Percentiles rank a stretch among this genome's conserved stretches.
Conservation (phyloP, 2,797 vertebrate species). For the Acanthurus tractus region DNA sequence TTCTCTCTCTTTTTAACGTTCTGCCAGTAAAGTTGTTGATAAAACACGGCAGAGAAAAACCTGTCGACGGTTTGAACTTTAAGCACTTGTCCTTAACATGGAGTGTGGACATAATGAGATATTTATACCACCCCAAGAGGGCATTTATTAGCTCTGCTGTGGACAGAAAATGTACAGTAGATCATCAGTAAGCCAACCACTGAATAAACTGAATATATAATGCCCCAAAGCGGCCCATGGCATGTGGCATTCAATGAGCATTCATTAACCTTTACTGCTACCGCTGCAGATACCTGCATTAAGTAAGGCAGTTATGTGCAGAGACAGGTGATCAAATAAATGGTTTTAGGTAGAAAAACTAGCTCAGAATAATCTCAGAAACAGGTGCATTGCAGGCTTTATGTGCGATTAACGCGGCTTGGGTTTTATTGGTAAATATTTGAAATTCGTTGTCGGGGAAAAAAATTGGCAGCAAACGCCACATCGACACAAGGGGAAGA, state of each 20-base stretch:
- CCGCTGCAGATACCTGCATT: slow-evolving; percentile 67
- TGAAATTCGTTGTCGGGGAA: slow-evolving; percentile 19
- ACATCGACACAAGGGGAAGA: slow-evolving; percentile 38
- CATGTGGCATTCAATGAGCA: slow-evolving; percentile 81
- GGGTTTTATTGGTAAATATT: slow-evolving; percentile 13
- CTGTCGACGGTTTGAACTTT: slow-evolving; percentile 35
- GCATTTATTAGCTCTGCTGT: slow-evolving; percentile 42
- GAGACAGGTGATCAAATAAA: slow-evolving; percentile 49
- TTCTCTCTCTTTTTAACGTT: slow-evolving; percentile 27
- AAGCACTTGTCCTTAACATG: slow-evolving; percentile 58
- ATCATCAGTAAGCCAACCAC: slow-evolving; percentile 61
- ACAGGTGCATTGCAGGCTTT: slow-evolving; percentile 8
- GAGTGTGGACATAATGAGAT: slow-evolving; percentile 69
- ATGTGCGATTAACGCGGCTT: slow-evolving; percentile 1
- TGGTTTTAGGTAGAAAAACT: slow-evolving; percentile 23
- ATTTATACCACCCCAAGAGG: slow-evolving; percentile 66
- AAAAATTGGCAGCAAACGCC: slow-evolving; percentile 48
- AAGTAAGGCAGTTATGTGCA: slow-evolving; percentile 50
- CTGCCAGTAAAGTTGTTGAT: slow-evolving; percentile 18
- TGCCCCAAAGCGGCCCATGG: slow-evolving; percentile 64
- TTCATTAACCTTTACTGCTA: slow-evolving; percentile 82
- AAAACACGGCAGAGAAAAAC: slow-evolving; percentile 10
- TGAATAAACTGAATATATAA: slow-evolving; percentile 76
- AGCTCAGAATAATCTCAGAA: slow-evolving; percentile 34
- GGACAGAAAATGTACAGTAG: slow-evolving; percentile 68